These are phyloP conservation scores for Tokudaia muenninki DNA, from an alignment of 2,797 vertebrate species.

Conservation along the genomic window DNA sequence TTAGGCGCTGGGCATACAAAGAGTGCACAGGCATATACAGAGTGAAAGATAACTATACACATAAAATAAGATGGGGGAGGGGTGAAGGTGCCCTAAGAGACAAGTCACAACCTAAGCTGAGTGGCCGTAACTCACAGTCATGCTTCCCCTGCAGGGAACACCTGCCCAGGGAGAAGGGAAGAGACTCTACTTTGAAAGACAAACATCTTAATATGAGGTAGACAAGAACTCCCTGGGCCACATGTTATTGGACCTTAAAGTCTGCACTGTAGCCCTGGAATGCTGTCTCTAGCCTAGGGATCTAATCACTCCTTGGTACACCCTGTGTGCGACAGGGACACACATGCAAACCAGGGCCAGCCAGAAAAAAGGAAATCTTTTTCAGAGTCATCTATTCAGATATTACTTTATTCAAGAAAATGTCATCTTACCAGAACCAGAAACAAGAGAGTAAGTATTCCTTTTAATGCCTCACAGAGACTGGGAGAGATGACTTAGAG, in stretches of 20 bases:
- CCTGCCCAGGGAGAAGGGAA: not conserved
- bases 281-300: rapidly evolving
- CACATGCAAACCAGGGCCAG: not conserved
- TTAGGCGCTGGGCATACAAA: too few relatives aligned
- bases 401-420: not conserved
- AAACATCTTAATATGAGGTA: not conserved
- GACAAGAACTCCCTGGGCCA: not conserved
- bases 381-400: not conserved
- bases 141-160: rapidly evolving
- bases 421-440: not conserved
- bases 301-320: not conserved
- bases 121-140: rapidly evolving
- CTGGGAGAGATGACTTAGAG: not conserved
- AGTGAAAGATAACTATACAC: not conserved
- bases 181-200: not conserved
- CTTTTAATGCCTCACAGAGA: not conserved
- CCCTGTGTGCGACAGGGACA: rapidly evolving
- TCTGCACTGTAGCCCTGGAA: rapidly evolving
- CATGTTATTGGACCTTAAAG: not conserved
- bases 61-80: not conserved
- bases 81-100: too few relatives aligned
- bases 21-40: not conserved
- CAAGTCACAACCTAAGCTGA: not conserved
- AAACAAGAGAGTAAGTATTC: not conserved
- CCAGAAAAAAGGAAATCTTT: not conserved